Conservation (phyloP, 2,888 invertebrate genomes). For the Hirtodrosophila histrioides region DNA sequence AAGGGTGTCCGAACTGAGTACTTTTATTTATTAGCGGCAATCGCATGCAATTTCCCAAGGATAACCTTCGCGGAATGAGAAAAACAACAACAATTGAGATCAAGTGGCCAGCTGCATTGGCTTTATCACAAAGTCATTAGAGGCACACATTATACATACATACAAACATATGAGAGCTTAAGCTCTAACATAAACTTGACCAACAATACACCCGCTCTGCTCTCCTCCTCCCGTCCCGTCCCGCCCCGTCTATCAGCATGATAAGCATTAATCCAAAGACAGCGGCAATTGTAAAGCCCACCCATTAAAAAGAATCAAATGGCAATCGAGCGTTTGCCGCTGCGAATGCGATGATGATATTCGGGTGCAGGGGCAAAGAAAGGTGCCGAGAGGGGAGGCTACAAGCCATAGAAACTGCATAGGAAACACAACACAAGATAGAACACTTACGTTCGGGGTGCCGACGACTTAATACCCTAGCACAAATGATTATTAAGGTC, state of each 20-base stretch:
- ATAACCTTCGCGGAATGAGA: slow-evolving; percentile 34
- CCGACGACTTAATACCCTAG: too few relatives aligned
- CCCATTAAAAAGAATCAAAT: slow-evolving; percentile 9
- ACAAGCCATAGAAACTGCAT: slow-evolving; percentile 19
- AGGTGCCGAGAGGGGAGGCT: not conserved
- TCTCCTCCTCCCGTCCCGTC: too few relatives aligned
- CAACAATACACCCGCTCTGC: slow-evolving; percentile 22
- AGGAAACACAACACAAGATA: not conserved
- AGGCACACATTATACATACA: not conserved
- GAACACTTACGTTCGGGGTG: not conserved
- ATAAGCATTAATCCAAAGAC: slow-evolving; percentile 29
- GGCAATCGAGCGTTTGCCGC: slow-evolving; percentile 1
- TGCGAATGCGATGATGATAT: slow-evolving; percentile 6
- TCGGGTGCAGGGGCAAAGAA: not conserved
- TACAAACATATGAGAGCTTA: too few relatives aligned
- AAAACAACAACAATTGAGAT: slow-evolving; percentile 29
- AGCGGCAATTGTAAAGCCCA: slow-evolving; percentile 7
- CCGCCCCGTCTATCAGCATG: slow-evolving; percentile 1
- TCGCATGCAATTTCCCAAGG: slow-evolving; percentile 11
- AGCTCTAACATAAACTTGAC: slow-evolving; percentile 61
- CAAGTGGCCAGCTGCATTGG: slow-evolving; percentile 23
- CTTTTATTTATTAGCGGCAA: not conserved
- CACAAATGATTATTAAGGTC: too few relatives aligned
- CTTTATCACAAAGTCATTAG: slow-evolving; percentile 43
- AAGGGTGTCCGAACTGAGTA: too few relatives aligned